Percentiles rank a stretch among this genome's conserved stretches.
These are phyloP conservation scores for Hoplostethus atlanticus DNA, from an alignment of 2,797 vertebrate species.

Conservation along the genomic window DNA sequence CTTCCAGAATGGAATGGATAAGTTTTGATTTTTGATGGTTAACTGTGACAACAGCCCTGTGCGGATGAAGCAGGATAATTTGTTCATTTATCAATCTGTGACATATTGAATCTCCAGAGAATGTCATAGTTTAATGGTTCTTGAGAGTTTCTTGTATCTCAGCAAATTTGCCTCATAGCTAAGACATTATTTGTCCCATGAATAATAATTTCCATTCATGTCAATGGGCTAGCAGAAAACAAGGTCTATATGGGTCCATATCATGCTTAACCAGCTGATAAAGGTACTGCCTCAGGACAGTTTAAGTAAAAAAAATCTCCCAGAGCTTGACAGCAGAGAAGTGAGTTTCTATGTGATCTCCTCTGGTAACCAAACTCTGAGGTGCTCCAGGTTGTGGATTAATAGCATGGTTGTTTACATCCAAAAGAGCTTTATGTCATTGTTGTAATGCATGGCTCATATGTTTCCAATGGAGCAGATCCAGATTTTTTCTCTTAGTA, in stretches of 20 bases:
- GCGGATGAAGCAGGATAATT: conserved; percentile 69
- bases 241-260: not conserved
- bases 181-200: conserved; percentile 47
- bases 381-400: not conserved
- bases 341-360: not conserved
- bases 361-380: not conserved
- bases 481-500: no score
- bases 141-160: conserved; percentile 69
- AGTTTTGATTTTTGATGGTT: conserved; percentile 78
- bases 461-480: not conserved
- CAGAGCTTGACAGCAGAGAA: not conserved
- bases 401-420: not conserved
- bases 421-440: not conserved
- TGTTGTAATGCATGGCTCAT: not conserved
- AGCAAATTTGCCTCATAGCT: conserved; percentile 66
- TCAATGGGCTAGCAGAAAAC: conserved; percentile 14
- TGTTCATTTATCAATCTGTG: conserved; percentile 84
- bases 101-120: conserved; percentile 63
- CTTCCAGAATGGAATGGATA: conserved; percentile 66
- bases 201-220: conserved; percentile 66
- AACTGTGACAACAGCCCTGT: conserved; percentile 69
- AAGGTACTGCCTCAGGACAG: not conserved
- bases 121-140: conserved; percentile 65
- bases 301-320: not conserved
- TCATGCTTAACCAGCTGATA: not conserved